phyloP scores from a whole-genome alignment of 2,797 vertebrate genomes.

The Ataeniobius toweri region DNA sequence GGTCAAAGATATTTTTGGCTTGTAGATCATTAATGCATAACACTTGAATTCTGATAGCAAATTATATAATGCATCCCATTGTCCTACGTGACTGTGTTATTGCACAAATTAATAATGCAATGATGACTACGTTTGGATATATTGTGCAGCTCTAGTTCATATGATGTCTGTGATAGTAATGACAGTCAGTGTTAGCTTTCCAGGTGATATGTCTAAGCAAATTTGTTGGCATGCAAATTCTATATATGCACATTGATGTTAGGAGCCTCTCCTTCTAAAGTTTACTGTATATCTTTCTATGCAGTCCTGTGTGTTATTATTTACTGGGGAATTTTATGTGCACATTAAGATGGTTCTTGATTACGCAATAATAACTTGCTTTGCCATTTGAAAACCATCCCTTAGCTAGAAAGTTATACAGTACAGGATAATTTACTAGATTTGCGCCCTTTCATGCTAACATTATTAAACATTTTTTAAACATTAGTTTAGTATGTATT shows the following conservation, averaged over 20 bases:
- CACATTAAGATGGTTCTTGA: neutral
- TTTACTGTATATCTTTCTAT: neutral
- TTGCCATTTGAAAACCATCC: neutral
- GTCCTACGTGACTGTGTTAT: neutral
- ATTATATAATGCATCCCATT: neutral
- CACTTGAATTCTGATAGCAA: neutral
- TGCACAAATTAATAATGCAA: neutral
- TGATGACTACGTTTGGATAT: neutral
- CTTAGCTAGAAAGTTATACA: neutral
- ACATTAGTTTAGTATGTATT: neutral
- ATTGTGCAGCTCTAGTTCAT: neutral
- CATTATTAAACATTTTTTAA: neutral
- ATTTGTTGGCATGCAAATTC: conserved; percentile 7
- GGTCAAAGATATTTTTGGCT: neutral
- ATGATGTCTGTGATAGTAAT: neutral
- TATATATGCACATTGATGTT: neutral
- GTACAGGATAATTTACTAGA: neutral
- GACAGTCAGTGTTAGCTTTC: neutral
- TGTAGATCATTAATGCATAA: neutral
- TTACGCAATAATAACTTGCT: neutral
- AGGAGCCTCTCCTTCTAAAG: neutral
- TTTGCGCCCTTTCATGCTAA: too few species aligned
- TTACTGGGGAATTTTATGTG: neutral
- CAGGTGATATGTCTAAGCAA: neutral
- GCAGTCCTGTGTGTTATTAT: neutral